phyloP scores from a whole-genome alignment of 1,140 invertebrate species.

The Dendroctonus ponderosae region DNA sequence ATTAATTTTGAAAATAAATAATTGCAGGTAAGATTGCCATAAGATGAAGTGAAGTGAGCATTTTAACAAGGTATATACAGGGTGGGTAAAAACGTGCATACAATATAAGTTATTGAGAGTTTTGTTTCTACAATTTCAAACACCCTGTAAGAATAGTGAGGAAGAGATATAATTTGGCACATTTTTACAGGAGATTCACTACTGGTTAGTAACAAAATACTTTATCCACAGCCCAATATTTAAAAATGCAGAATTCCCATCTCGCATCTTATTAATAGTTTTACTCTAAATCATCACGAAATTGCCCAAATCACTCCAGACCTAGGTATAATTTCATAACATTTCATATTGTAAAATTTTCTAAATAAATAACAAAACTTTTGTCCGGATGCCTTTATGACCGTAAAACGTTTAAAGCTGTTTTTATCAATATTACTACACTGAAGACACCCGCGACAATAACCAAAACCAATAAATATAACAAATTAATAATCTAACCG shows the following conservation, averaged over 20 bases:
- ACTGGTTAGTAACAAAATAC: constrained; percentile 37
- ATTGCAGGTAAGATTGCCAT: constrained; percentile 8
- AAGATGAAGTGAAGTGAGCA: constrained; percentile 45
- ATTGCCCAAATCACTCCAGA: constrained; percentile 44
- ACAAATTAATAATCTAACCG: constrained; percentile 21
- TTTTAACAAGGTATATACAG: constrained; percentile 30
- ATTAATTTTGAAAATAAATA: constrained; percentile 34
- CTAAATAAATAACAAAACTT: constrained; percentile 24
- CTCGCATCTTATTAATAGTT: constrained; percentile 24
- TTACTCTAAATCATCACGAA: constrained; percentile 34
- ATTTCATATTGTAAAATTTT: constrained; percentile 20
- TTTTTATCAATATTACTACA: neutral
- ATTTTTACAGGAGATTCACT: constrained; percentile 37
- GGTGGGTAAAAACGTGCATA: constrained; percentile 11
- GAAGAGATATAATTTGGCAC: constrained; percentile 44
- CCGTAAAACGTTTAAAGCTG: constrained; percentile 4
- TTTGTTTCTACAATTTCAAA: neutral
- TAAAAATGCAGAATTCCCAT: constrained; percentile 37
- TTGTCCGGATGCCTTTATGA: neutral
- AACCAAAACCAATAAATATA: neutral
- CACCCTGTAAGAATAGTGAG: constrained; percentile 3
- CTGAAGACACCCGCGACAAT: neutral
- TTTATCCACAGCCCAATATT: constrained; percentile 44
- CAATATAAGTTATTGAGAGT: constrained; percentile 8
- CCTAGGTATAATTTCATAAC: constrained; percentile 24